Evolutionary conservation across 2,797 vertebrate genomes (phyloP).

Genomic region (Pseudomugil tenellus): DNA sequence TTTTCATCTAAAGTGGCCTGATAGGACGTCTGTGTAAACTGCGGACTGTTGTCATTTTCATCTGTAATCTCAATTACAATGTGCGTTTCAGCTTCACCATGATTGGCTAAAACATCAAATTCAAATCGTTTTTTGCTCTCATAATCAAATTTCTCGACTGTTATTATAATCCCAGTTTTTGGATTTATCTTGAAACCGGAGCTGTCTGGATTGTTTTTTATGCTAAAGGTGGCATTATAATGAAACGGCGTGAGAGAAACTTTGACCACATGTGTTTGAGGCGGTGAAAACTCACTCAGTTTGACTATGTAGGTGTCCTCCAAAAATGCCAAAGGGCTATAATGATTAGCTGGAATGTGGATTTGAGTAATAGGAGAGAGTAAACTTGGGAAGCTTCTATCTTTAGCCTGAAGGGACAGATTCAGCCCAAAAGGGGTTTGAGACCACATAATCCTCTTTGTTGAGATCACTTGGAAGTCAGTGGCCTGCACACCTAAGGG

Average conservation of each 20-base stretch:
- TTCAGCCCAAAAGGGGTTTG: constrained; percentile 89
- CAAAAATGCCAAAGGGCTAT: constrained; percentile 84
- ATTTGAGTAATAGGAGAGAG: constrained; percentile 83
- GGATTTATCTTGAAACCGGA: constrained; percentile 87
- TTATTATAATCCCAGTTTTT: constrained; percentile 89
- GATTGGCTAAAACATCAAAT: constrained; percentile 85
- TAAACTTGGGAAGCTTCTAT: constrained; percentile 81
- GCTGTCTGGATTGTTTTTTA: constrained; percentile 84
- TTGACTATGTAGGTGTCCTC: constrained; percentile 85
- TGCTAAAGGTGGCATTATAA: constrained; percentile 85
- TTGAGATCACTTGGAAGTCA: constrained; percentile 89
- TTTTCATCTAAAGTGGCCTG: constrained; percentile 89
- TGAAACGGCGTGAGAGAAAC: constrained; percentile 78
- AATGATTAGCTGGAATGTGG: constrained; percentile 84
- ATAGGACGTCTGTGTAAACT: constrained; percentile 86
- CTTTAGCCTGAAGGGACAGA: constrained; percentile 92
- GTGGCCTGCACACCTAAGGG: constrained; percentile 82
- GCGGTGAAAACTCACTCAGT: constrained; percentile 91
- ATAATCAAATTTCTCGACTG: constrained; percentile 84
- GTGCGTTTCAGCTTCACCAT: constrained; percentile 79
- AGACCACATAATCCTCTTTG: constrained; percentile 89
- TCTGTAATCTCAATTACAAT: constrained; percentile 87
- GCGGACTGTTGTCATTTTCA: constrained; percentile 92
- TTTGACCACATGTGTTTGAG: constrained; percentile 86
- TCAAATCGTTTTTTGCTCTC: constrained; percentile 85